phyloP scores from a whole-genome alignment of 2,888 invertebrate species.

The Agrilus biguttatus region DNA sequence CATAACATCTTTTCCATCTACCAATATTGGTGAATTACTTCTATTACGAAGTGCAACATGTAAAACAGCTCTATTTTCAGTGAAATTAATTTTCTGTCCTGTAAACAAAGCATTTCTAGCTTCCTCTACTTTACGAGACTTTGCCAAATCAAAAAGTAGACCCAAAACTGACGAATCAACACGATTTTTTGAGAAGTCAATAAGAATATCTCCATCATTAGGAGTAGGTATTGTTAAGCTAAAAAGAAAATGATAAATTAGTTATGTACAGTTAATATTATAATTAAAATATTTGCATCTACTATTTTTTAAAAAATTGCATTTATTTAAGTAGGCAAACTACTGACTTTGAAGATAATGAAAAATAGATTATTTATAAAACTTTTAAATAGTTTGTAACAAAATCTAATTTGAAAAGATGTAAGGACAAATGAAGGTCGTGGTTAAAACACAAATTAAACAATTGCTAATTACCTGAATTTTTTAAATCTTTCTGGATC shows the following conservation, averaged over 20 bases:
- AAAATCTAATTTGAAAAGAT: constrained; percentile 1
- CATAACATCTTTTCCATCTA: constrained; percentile 83
- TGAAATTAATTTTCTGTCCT: constrained; percentile 95
- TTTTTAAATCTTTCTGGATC: constrained; percentile 75
- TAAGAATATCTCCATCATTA: constrained; percentile 74
- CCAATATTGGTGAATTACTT: constrained; percentile 58
- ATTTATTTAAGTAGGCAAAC: too few relatives aligned
- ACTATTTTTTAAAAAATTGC: too few relatives aligned
- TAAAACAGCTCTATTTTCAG: constrained; percentile 89
- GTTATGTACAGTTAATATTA: not conserved
- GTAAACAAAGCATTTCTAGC: constrained; percentile 82
- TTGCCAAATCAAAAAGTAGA: constrained; percentile 68
- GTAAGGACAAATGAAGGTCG: constrained; percentile 14
- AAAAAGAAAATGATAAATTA: constrained; percentile 15
- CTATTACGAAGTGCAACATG: constrained; percentile 90
- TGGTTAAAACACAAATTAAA: constrained; percentile 2
- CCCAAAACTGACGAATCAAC: constrained; percentile 63
- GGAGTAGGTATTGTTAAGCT: constrained; percentile 67
- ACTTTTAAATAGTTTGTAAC: not conserved
- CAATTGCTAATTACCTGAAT: constrained; percentile 55
- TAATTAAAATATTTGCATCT: too few relatives aligned
- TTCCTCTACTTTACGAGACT: constrained; percentile 65
- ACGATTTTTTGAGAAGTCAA: constrained; percentile 96
- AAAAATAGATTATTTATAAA: not conserved
- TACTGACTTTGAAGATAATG: not conserved